phyloP scores from a whole-genome alignment of 2,113 vertebrate species.

The Patagioenas fasciata region DNA sequence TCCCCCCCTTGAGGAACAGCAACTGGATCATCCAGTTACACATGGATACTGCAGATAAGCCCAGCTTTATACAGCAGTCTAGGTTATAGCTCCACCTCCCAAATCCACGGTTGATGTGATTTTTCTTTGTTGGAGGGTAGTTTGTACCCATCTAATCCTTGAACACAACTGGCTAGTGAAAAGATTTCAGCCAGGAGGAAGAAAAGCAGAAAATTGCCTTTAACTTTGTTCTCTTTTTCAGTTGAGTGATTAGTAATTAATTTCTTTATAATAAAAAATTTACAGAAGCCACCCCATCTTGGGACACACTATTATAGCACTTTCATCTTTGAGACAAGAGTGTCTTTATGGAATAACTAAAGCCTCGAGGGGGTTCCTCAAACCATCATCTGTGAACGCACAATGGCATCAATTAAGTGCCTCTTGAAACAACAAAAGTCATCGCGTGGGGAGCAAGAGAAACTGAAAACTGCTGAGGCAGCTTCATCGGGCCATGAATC shows the following conservation, averaged over 20 bases:
- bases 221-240: not conserved
- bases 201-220: not conserved
- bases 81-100: not conserved
- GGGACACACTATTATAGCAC: not conserved
- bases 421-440: not conserved
- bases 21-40: not conserved
- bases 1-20: not conserved
- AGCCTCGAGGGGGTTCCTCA: constrained; percentile 18
- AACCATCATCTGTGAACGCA: constrained; percentile 7
- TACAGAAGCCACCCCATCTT: not conserved
- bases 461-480: constrained; percentile 31
- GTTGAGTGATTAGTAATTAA: constrained; percentile 9
- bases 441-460: not conserved
- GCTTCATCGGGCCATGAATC: constrained; percentile 19
- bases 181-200: not conserved
- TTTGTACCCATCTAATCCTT: not conserved
- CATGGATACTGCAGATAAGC: not conserved
- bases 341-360: constrained; percentile 19
- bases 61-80: not conserved
- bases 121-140: not conserved
- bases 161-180: not conserved
- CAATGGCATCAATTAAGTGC: constrained; percentile 18
- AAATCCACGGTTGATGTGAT: not conserved
- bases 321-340: constrained; percentile 23
- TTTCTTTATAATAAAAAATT: constrained; percentile 16